A percentile compares a stretch with the other conserved stretches of the same genome.
Evolutionary conservation across 2,113 vertebrate genomes (phyloP).

Genomic region (Emydura subglobosa): DNA sequence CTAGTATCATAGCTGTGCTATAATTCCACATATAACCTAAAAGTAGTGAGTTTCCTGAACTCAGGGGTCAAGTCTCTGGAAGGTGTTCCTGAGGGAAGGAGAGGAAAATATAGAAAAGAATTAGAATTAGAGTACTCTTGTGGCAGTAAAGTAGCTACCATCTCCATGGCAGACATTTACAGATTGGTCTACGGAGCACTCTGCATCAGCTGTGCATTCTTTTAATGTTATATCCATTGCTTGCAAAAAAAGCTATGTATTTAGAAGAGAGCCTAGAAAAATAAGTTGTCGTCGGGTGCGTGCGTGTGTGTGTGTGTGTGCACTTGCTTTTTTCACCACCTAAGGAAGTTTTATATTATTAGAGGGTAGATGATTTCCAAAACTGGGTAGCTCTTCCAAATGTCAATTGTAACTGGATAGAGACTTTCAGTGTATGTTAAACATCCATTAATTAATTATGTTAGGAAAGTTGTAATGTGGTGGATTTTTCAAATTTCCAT

Average conservation of each 20-base stretch:
- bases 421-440: not conserved
- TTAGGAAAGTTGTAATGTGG: not conserved
- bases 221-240: not conserved
- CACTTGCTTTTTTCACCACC: not conserved
- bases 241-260: not conserved
- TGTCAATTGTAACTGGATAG: not conserved
- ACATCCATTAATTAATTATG: not conserved
- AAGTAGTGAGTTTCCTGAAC: not conserved
- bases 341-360: not conserved
- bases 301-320: not conserved
- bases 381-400: not conserved
- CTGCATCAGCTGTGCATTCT: not conserved
- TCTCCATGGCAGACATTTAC: not conserved
- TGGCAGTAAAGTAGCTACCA: not conserved
- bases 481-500: not conserved
- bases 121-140: not conserved
- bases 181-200: not conserved
- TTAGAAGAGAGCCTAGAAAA: not conserved
- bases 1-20: not conserved
- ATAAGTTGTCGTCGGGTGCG: accelerated
- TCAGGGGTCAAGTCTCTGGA: not conserved
- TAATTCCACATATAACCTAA: not conserved
- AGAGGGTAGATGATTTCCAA: not conserved
- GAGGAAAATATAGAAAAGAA: not conserved
- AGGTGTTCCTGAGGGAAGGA: not conserved